Percentiles rank a stretch among this genome's conserved stretches.
Evolutionary conservation across 2,797 vertebrate species (phyloP).

Genomic region (Mastacembelus armatus): DNA sequence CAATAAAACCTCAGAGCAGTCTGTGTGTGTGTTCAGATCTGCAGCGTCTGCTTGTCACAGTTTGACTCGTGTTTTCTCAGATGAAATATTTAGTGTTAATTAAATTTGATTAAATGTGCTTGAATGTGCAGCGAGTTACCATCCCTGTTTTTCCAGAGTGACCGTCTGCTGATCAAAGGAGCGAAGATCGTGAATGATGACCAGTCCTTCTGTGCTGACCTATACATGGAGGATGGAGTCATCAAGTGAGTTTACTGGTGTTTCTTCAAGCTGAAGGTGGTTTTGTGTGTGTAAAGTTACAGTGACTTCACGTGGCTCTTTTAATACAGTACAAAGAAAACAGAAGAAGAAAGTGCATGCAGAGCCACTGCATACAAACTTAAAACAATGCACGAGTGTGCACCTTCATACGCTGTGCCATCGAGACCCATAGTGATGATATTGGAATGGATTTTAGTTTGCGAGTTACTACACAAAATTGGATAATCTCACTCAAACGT

Average conservation of each 20-base stretch:
- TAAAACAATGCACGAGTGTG: no score
- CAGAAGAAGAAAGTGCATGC: neutral
- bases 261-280: neutral
- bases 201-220: constrained; percentile 98
- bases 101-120: no score
- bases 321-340: neutral
- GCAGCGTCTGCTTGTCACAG: constrained; percentile 15
- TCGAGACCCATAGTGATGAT: no score
- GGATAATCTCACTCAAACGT: no score
- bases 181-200: constrained; percentile 99
- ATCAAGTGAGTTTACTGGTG: constrained; percentile 92
- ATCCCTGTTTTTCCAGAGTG: constrained; percentile 86
- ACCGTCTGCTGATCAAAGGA: constrained; percentile 97
- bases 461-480: no score
- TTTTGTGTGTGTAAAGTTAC: neutral
- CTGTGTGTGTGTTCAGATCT: neutral
- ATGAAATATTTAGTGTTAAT: neutral
- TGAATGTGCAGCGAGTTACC: constrained; percentile 10
- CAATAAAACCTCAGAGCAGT: constrained; percentile 33
- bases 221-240: constrained; percentile 99
- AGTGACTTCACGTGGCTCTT: neutral
- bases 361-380: neutral
- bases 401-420: no score
- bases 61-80: neutral
- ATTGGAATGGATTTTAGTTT: no score